Percentiles rank a stretch among this genome's conserved stretches.
Conservation (phyloP, 1,140 invertebrate genomes). For the Papilio polytes region DNA sequence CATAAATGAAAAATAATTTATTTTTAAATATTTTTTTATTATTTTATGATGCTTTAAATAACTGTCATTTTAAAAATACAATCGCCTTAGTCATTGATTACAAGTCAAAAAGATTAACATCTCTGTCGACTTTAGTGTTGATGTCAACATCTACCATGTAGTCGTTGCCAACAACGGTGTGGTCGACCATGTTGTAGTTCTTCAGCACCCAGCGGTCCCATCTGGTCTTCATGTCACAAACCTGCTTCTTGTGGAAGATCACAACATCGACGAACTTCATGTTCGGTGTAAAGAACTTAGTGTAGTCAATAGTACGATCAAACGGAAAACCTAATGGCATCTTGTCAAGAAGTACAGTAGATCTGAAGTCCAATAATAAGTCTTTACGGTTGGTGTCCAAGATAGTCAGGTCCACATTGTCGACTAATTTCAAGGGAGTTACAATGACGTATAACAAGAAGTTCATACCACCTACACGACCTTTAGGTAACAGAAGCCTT, state of each 20-base stretch:
- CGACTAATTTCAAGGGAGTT: conserved; percentile 74
- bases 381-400: conserved; percentile 65
- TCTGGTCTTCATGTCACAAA: conserved; percentile 69
- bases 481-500: conserved; percentile 86
- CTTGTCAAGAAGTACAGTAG: conserved; percentile 80
- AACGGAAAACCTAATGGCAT: conserved; percentile 88
- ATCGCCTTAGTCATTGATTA: conserved; percentile 41
- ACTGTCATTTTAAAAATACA: conserved; percentile 9
- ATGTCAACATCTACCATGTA: conserved; percentile 63
- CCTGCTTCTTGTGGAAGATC: conserved; percentile 84
- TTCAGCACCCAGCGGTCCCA: conserved; percentile 69
- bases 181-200: conserved; percentile 63
- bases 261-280: conserved; percentile 85
- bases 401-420: conserved; percentile 64
- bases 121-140: conserved; percentile 55
- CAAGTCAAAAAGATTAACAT: conserved; percentile 49
- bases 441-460: conserved; percentile 86
- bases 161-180: conserved; percentile 47
- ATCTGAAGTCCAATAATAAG: conserved; percentile 63
- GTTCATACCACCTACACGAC: conserved; percentile 85
- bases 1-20: conserved; percentile 12
- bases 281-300: conserved; percentile 83
- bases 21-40: conserved; percentile 1
- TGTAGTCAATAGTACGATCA: conserved; percentile 85
- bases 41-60: conserved; percentile 34